phyloP scores from a whole-genome alignment of 2,113 vertebrate species.

The Pantherophis guttatus region DNA sequence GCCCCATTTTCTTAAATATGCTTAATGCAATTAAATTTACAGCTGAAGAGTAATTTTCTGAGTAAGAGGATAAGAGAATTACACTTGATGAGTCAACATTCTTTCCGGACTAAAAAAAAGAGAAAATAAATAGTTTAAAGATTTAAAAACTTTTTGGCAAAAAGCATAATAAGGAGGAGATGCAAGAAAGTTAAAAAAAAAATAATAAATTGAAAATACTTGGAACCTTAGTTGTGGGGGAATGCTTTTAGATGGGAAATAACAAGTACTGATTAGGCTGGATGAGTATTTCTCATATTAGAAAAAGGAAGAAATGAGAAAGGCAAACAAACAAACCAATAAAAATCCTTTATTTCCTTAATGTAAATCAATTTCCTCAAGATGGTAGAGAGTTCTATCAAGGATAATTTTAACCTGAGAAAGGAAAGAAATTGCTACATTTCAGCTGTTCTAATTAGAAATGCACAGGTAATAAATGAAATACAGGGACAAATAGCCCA shows the following conservation, averaged over 20 bases:
- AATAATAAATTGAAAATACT: background rate
- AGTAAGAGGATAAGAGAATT: background rate
- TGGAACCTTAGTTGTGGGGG: background rate
- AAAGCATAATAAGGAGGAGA: background rate
- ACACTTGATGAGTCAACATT: background rate
- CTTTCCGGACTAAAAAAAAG: background rate
- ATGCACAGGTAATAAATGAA: constrained; percentile 56
- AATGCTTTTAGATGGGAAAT: background rate
- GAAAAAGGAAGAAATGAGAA: background rate
- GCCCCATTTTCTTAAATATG: background rate
- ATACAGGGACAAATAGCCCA: constrained; percentile 38
- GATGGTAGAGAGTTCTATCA: background rate
- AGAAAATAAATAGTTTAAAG: background rate
- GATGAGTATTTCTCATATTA: background rate
- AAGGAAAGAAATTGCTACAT: constrained; percentile 48
- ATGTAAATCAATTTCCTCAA: constrained; percentile 8
- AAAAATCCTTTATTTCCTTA: background rate
- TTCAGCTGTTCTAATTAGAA: constrained; percentile 56
- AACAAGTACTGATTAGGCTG: background rate
- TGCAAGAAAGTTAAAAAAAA: background rate
- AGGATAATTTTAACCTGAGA: constrained; percentile 27
- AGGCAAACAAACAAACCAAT: background rate
- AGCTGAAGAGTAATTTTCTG: background rate
- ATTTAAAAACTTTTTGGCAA: background rate
- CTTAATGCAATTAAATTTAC: background rate